Evolutionary conservation across 2,888 invertebrate species (phyloP).

Genomic region (Dione vanillae): DNA sequence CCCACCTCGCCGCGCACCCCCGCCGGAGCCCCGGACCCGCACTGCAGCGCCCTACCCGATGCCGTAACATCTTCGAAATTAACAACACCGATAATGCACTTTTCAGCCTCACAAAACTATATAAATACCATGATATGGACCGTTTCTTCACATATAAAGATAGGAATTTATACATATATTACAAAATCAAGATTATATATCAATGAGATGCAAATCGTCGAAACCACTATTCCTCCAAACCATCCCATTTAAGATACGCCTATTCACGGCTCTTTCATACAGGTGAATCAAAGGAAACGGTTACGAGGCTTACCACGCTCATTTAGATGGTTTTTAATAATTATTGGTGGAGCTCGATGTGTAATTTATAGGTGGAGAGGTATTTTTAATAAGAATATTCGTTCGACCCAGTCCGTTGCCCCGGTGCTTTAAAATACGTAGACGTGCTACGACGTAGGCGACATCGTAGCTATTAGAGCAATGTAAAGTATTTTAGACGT

Average conservation of each 20-base stretch:
- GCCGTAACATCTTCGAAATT: conserved; percentile 76
- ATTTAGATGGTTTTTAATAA: conserved; percentile 16
- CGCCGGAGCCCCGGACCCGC: conserved; percentile 62
- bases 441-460: conserved; percentile 24
- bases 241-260: conserved; percentile 11
- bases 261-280: conserved; percentile 23
- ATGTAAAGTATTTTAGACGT: conserved; percentile 22
- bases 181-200: neutral
- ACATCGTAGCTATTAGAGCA: conserved; percentile 18
- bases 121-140: conserved; percentile 22
- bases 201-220: conserved; percentile 10
- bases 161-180: neutral
- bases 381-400: conserved; percentile 9
- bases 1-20: conserved; percentile 49
- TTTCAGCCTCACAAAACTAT: conserved; percentile 49
- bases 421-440: conserved; percentile 6
- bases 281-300: conserved; percentile 16
- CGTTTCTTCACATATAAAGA: conserved; percentile 1
- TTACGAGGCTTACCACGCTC: conserved; percentile 4
- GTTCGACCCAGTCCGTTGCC: neutral
- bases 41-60: conserved; percentile 74
- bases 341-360: conserved; percentile 8
- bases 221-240: conserved; percentile 20
- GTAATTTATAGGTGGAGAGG: conserved; percentile 10
- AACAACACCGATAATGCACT: conserved; percentile 76